These are phyloP conservation scores for Pteropus rufus DNA, from an alignment of 2,797 vertebrate species.

Conservation along the genomic window DNA sequence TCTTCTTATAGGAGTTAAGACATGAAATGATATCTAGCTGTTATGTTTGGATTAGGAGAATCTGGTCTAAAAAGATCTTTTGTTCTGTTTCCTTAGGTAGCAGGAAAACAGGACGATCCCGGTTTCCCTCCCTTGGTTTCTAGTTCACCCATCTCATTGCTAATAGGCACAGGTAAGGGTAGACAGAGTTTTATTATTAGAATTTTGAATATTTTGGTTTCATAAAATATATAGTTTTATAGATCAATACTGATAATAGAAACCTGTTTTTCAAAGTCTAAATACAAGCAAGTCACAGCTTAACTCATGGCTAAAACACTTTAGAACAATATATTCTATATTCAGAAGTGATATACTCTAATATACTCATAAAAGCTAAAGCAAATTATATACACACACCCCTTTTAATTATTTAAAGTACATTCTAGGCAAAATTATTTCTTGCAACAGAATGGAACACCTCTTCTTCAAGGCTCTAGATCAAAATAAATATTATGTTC, in stretches of 20 bases:
- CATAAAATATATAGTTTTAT: background rate
- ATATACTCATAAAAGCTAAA: background rate
- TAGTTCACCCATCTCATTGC: background rate
- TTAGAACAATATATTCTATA: background rate
- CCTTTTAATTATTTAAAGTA: background rate
- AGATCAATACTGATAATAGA: background rate
- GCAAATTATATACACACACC: background rate
- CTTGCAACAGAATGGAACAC: background rate
- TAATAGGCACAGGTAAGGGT: background rate
- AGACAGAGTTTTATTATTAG: background rate
- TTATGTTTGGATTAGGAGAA: background rate
- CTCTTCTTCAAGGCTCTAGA: background rate
- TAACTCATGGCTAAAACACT: background rate
- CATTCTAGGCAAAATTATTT: background rate
- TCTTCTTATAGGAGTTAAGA: background rate
- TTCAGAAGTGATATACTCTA: background rate
- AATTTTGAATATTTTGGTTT: constrained; percentile 12
- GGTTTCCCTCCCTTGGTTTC: background rate
- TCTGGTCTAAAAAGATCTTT: background rate
- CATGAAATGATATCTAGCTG: background rate
- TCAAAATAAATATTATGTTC: background rate
- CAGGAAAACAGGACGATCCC: background rate
- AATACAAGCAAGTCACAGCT: background rate
- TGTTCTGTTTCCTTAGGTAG: background rate
- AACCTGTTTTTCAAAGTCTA: background rate